phyloP scores from a whole-genome alignment of 92 coral and sea anemone genomes.

The Diadumene lineata region DNA sequence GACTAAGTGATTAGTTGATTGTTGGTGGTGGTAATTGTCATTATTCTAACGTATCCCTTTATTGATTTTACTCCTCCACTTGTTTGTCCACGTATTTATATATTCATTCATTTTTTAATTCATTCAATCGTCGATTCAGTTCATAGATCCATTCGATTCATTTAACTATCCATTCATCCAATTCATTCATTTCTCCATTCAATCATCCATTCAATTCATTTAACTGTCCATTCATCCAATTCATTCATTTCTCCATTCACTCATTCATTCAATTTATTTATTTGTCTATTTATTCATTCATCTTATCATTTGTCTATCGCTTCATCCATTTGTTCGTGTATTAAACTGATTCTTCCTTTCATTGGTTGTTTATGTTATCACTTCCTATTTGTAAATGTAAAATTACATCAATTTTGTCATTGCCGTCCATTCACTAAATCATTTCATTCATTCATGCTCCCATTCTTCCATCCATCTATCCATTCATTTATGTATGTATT shows the following conservation, averaged over 20 bases:
- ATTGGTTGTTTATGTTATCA: no score
- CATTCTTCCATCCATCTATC: not conserved
- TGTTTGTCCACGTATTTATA: not conserved
- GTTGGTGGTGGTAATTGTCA: not conserved
- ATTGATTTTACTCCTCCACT: not conserved
- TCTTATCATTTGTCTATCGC: not conserved
- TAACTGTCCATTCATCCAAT: not conserved
- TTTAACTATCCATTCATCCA: not conserved
- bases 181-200: not conserved
- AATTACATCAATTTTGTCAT: no score
- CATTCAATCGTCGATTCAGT: not conserved
- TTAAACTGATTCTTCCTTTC: no score
- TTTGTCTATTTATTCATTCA: not conserved
- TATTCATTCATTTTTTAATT: no score
- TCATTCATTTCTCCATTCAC: not conserved
- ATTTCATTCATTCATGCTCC: not conserved
- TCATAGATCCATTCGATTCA: no score
- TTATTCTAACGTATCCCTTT: no score
- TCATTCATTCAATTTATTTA: not conserved
- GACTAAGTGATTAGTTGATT: no score
- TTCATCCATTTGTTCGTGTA: not conserved
- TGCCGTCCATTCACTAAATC: no score
- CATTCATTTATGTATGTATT: not conserved
- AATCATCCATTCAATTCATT: not conserved
- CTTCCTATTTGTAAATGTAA: no score